These are phyloP conservation scores for Heliconius charithonia DNA, from an alignment of 2,888 invertebrate species.

Conservation along the genomic window DNA sequence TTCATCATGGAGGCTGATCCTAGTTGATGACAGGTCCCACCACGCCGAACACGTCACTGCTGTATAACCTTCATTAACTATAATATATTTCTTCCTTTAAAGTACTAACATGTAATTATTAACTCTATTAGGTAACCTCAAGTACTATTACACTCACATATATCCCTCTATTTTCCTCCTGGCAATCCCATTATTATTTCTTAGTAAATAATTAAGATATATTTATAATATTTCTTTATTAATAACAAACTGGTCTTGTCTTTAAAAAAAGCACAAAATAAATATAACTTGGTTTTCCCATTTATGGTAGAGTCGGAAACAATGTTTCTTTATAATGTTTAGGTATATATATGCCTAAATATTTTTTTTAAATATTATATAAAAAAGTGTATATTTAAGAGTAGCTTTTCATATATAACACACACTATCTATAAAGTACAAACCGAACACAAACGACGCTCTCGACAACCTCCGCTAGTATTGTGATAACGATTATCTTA, in stretches of 20 bases:
- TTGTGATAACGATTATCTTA: not conserved
- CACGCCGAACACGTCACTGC: not conserved
- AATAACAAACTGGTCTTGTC: not conserved
- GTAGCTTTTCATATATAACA: too few species aligned
- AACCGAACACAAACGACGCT: not conserved
- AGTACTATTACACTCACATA: not conserved
- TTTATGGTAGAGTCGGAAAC: not conserved
- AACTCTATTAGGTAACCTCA: not conserved
- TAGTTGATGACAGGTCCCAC: constrained; percentile 40
- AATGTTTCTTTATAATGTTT: not conserved
- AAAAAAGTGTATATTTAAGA: too few species aligned
- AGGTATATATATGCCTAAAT: not conserved
- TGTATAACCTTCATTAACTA: not conserved
- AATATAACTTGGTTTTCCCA: not conserved
- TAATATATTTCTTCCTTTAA: not conserved
- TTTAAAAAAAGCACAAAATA: not conserved
- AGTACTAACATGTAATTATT: not conserved
- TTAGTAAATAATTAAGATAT: not conserved
- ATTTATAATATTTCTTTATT: not conserved
- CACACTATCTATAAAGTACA: not conserved
- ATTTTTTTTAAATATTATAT: not conserved
- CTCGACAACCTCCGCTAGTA: constrained; percentile 14
- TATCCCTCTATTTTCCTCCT: not conserved
- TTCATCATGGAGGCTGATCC: constrained; percentile 70
- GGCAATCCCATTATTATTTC: not conserved